Evolutionary conservation across 2,888 invertebrate genomes (phyloP).

Genomic region (Entomobrya multifasciata): DNA sequence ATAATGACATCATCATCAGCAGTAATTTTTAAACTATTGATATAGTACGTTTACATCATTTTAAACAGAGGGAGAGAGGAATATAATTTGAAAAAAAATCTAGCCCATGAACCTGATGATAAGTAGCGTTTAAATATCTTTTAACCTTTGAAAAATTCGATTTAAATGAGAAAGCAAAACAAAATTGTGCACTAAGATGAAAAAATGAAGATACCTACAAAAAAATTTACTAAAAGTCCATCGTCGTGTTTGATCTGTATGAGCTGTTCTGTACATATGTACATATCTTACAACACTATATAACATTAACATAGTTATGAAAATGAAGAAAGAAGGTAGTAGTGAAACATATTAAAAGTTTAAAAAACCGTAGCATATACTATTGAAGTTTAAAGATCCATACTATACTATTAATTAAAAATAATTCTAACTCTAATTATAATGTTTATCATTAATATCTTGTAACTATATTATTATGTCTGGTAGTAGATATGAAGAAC

Average conservation of each 20-base stretch:
- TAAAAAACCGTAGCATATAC: conserved; percentile 38
- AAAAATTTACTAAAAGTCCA: conserved; percentile 63
- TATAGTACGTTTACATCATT: conserved; percentile 46
- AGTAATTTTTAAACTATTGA: conserved; percentile 55
- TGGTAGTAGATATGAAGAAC: not conserved
- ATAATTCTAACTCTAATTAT: conserved; percentile 25
- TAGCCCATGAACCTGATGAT: conserved; percentile 72
- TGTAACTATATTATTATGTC: conserved; percentile 5
- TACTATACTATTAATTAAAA: conserved; percentile 54
- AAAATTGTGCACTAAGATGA: conserved; percentile 66
- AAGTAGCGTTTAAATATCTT: conserved; percentile 58
- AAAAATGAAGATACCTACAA: conserved; percentile 24
- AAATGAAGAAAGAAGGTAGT: conserved; percentile 38
- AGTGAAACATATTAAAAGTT: conserved; percentile 39
- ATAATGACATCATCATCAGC: conserved; percentile 45
- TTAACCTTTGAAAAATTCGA: conserved; percentile 22
- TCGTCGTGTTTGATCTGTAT: conserved; percentile 72
- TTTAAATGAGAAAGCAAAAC: conserved; percentile 45
- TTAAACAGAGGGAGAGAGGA: not conserved
- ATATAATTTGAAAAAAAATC: conserved; percentile 28
- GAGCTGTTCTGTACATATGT: conserved; percentile 72
- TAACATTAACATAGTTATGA: not conserved
- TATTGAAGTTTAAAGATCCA: conserved; percentile 46
- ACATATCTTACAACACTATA: conserved; percentile 55
- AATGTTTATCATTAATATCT: conserved; percentile 9